Conservation (phyloP, 2,797 vertebrate genomes). For the Acestrorhynchus altus region DNA sequence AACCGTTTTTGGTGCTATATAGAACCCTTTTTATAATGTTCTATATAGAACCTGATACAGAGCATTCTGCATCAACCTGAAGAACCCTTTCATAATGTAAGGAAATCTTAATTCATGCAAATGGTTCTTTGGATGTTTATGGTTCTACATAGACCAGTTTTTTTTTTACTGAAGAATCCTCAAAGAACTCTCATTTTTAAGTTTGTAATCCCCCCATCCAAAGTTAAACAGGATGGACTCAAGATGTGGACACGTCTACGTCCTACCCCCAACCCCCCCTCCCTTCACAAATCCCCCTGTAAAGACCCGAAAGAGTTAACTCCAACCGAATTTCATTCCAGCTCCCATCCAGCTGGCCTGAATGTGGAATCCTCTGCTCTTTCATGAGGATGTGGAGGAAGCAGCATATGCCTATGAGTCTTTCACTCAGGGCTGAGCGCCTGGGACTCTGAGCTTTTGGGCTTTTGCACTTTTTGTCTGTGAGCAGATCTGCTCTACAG, state of each 20-base stretch:
- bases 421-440: background rate
- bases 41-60: no score
- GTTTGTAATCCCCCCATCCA: background rate
- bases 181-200: background rate
- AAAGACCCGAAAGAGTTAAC: slow-evolving; percentile 41
- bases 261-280: background rate
- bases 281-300: background rate
- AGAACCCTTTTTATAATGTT: no score
- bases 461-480: background rate
- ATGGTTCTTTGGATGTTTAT: no score
- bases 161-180: no score
- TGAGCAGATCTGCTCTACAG: background rate
- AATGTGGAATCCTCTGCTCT: slow-evolving; percentile 29
- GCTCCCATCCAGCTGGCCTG: slow-evolving; percentile 37
- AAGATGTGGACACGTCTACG: slow-evolving; percentile 64
- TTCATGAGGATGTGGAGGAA: slow-evolving; percentile 11
- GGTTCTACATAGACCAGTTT: no score
- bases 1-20: no score
- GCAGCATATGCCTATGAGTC: background rate
- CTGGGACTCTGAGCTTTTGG: background rate
- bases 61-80: no score
- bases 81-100: no score
- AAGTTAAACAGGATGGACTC: slow-evolving; percentile 42
- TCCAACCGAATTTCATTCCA: slow-evolving; percentile 31
- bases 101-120: no score